Base-by-base conservation (phyloP, 2,888 invertebrate species). In the Stictocephala bisonia region DNA sequence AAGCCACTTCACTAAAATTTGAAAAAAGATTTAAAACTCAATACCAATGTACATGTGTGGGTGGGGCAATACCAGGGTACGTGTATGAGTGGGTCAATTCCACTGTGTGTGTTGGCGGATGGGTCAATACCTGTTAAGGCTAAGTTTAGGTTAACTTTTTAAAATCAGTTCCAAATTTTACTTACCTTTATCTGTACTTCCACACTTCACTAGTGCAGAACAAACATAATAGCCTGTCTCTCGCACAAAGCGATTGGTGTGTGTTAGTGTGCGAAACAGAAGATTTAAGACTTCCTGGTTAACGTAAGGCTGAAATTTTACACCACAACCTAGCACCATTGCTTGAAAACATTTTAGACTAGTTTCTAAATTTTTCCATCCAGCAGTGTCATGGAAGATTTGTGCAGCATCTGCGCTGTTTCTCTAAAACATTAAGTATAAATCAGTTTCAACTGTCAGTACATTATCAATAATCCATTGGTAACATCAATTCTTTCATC, bases 381-480 rank as follows among this genome's bases (percentile, higher is more conserved):
- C 86, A 35, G 87, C 86, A 27, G 86, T 86, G 75, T 87, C 86
- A 80, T 86, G 86, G 78, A 86, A 85, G 40, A 86, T 85, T 77
- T 86, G 83, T n/a, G 83, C 82, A 27, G 84, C 83, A 78, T 83
- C 82, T 60, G 81, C 78, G 79, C 82, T 82, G 41, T 80, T 79
- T 72, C 83, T 81, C 84, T 83, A 78, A 48, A 81, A 79, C 69
- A 56, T n/a, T n/a, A 35, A 35, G 13, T 13, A 35, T 35, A 11
- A 35, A 13, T 35, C 13, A 35, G 13, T 35, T 44, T 44, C 3
- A 4, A 44, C 44, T 44, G 15, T 6, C 20, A 44, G 20, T 18
- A 44, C 20, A 9, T 4, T 2, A 18, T n/a, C n/a, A n/a, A n/a
- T n/a, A n/a, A n/a, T n/a, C n/a, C n/a, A n/a, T n/a, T n/a, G n/a